These are phyloP conservation scores for Drosophila prolongata DNA, from an alignment of 2,888 invertebrate genomes.

Conservation along the genomic window DNA sequence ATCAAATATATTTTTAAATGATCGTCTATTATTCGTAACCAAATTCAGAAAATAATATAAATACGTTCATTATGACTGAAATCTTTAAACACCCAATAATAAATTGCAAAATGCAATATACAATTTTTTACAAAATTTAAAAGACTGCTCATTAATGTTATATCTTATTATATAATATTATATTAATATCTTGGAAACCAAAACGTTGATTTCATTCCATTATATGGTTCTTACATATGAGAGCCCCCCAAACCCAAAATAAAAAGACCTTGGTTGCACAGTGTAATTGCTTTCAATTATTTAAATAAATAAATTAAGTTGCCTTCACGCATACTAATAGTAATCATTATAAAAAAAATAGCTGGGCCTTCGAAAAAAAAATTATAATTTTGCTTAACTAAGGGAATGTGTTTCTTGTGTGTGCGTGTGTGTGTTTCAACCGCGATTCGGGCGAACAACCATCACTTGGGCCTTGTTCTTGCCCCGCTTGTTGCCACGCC, in stretches of 20 bases:
- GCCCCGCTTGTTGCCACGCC: conserved; percentile 41
- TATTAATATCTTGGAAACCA: too few species aligned
- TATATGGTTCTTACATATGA: too few species aligned
- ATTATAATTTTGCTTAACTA: conserved; percentile 16
- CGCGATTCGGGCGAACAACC: conserved; percentile 66
- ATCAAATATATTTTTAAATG: too few species aligned
- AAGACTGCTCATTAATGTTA: too few species aligned
- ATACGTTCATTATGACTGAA: too few species aligned
- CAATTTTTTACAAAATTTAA: too few species aligned
- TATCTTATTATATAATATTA: too few species aligned
- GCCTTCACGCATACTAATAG: conserved; percentile 30
- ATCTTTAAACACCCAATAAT: too few species aligned
- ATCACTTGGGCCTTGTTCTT: conserved; percentile 63
- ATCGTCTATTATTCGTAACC: too few species aligned
- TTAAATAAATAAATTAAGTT: conserved; percentile 65
- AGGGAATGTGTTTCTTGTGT: background rate
- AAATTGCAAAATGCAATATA: too few species aligned
- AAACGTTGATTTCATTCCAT: too few species aligned
- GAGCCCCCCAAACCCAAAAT: background rate
- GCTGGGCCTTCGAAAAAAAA: conserved; percentile 21
- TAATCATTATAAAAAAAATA: conserved; percentile 24
- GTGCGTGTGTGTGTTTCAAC: conserved; percentile 31
- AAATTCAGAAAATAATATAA: too few species aligned
- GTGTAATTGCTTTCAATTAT: conserved; percentile 39
- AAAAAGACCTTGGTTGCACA: conserved; percentile 13